A percentile compares a stretch with the other conserved stretches of the same genome.
These are phyloP conservation scores for Drosophila emarginata DNA, from an alignment of 2,888 invertebrate species.

Conservation along the genomic window DNA sequence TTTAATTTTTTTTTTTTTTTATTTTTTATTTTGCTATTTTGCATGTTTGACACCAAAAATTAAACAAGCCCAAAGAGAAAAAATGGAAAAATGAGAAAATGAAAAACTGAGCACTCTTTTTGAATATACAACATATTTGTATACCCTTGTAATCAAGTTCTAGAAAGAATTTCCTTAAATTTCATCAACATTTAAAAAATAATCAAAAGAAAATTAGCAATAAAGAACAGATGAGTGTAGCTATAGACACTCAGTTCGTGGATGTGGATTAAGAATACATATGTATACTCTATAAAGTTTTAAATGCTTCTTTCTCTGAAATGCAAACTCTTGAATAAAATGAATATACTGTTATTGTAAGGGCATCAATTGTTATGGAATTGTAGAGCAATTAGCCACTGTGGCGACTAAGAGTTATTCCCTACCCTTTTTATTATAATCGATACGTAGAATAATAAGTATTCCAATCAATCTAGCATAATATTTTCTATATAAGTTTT, in stretches of 20 bases:
- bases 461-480: too few relatives aligned
- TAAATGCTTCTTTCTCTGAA: too few relatives aligned
- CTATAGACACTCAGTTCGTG: too few relatives aligned
- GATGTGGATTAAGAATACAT: too few relatives aligned
- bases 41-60: conserved; percentile 44
- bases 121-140: background rate
- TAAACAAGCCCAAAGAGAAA: background rate
- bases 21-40: conserved; percentile 31
- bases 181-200: too few relatives aligned
- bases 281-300: too few relatives aligned
- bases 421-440: background rate
- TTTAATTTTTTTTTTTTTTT: conserved; percentile 16
- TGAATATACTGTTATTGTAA: background rate
- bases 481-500: too few relatives aligned
- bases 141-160: background rate
- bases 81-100: too few relatives aligned
- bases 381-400: conserved; percentile 1
- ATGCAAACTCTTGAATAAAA: background rate
- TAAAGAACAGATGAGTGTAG: too few relatives aligned
- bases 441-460: too few relatives aligned
- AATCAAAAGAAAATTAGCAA: too few relatives aligned
- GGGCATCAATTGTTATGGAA: conserved; percentile 4
- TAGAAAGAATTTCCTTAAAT: too few relatives aligned
- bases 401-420: background rate
- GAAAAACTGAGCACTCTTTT: background rate